Conservation (phyloP, 1,140 invertebrate genomes). For the Neuroterus valhalla region DNA sequence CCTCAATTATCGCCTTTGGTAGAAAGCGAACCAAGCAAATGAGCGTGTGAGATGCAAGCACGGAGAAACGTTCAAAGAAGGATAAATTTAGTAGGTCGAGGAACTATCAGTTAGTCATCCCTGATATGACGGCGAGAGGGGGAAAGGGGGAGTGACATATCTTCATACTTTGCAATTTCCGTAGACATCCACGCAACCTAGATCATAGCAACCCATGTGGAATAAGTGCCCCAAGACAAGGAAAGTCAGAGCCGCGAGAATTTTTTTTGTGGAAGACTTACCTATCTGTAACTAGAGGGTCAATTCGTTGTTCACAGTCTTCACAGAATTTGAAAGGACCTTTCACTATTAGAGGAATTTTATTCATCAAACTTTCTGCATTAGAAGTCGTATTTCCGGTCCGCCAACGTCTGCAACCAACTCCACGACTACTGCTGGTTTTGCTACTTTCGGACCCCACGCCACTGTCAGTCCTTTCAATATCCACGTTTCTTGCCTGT, state of each 20-base stretch:
- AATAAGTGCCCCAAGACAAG: not conserved
- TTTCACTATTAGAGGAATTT: conserved; percentile 67
- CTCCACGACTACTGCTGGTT: conserved; percentile 81
- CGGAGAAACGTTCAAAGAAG: too few relatives aligned
- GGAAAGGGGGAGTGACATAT: too few relatives aligned
- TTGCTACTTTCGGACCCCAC: conserved; percentile 95
- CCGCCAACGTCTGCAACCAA: conserved; percentile 64
- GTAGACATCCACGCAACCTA: too few relatives aligned
- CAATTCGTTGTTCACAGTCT: conserved; percentile 71
- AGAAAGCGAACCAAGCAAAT: too few relatives aligned
- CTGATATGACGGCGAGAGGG: too few relatives aligned
- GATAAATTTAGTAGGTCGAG: too few relatives aligned
- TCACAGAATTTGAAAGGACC: conserved; percentile 70
- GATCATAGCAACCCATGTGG: too few relatives aligned
- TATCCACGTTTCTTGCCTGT: conserved; percentile 74
- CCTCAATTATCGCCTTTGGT: too few relatives aligned
- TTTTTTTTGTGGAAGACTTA: conserved; percentile 38
- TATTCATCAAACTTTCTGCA: conserved; percentile 61
- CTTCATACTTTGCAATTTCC: too few relatives aligned
- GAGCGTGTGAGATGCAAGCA: too few relatives aligned
- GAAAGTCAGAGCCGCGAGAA: not conserved
- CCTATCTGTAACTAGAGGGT: conserved; percentile 71
- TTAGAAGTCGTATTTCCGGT: conserved; percentile 60
- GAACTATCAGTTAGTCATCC: too few relatives aligned
- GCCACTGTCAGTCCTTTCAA: conserved; percentile 94